phyloP scores from a whole-genome alignment of 2,888 invertebrate genomes.

The Ferdinandea cuprea region DNA sequence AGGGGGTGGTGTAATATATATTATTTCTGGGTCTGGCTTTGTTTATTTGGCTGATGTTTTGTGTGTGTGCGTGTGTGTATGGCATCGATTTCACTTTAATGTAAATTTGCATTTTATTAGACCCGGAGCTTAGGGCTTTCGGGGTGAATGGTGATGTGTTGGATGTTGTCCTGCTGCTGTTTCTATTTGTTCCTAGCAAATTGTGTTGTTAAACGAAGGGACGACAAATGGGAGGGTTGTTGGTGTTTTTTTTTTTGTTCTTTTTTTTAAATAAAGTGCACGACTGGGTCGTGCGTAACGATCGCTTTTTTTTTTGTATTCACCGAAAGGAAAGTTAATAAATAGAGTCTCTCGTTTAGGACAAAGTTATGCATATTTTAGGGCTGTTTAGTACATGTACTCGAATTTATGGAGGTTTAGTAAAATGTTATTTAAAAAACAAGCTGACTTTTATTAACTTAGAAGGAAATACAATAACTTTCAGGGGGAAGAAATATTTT shows the following conservation, averaged over 20 bases:
- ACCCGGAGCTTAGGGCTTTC: constrained; percentile 39
- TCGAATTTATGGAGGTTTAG: neutral
- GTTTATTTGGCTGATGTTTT: constrained; percentile 43
- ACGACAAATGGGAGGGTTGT: constrained; percentile 26
- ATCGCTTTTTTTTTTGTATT: neutral
- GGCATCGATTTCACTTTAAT: constrained; percentile 69
- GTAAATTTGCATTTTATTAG: constrained; percentile 74
- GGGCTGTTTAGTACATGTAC: neutral
- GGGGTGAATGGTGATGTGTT: constrained; percentile 34
- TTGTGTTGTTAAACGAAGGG: constrained; percentile 57
- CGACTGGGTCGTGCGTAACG: neutral
- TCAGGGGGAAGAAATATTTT: neutral
- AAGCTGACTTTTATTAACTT: constrained; percentile 5
- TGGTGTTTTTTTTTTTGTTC: neutral
- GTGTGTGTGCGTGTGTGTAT: constrained; percentile 31
- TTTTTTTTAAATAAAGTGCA: constrained; percentile 17
- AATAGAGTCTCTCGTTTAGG: constrained; percentile 3
- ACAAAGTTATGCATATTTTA: constrained; percentile 15
- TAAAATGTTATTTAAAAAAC: neutral
- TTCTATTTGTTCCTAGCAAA: constrained; percentile 47
- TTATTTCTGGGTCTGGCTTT: constrained; percentile 26
- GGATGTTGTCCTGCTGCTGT: constrained; percentile 36
- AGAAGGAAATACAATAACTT: neutral
- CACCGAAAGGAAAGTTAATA: neutral
- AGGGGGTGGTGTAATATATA: constrained; percentile 18